Percentiles rank a stretch among this genome's conserved stretches.
Evolutionary conservation across 2,888 invertebrate genomes (phyloP).

Genomic region (Conomelus anceps): DNA sequence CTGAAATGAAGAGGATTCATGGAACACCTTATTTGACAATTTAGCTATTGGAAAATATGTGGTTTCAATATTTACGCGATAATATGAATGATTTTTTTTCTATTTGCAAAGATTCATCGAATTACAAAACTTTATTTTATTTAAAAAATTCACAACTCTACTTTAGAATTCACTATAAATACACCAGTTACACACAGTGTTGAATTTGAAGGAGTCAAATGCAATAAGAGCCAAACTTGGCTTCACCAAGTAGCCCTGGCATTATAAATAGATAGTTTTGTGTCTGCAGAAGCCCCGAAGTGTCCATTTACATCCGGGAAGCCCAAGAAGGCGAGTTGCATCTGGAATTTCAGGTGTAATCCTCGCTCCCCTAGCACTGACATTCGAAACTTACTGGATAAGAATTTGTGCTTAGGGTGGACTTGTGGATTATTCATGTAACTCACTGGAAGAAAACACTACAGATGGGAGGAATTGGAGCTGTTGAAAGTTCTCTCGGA

Average conservation of each 20-base stretch:
- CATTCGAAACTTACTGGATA: neutral
- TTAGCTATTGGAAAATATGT: too few relatives aligned
- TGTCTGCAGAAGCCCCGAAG: neutral
- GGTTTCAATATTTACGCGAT: too few relatives aligned
- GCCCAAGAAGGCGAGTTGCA: neutral
- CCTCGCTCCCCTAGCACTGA: neutral
- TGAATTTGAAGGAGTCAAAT: neutral
- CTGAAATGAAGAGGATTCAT: too few relatives aligned
- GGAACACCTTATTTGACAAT: too few relatives aligned
- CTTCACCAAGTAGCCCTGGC: neutral
- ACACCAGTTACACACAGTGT: neutral
- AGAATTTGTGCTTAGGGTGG: neutral
- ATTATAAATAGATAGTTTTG: neutral
- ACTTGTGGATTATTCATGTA: neutral
- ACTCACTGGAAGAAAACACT: neutral
- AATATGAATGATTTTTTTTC: too few relatives aligned
- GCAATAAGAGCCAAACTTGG: neutral
- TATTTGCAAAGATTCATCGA: too few relatives aligned
- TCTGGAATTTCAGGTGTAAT: neutral
- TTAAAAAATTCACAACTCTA: neutral
- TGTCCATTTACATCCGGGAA: neutral
- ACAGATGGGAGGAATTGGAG: neutral
- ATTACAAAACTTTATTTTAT: too few relatives aligned
- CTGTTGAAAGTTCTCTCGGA: neutral
- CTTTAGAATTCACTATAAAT: neutral